Conservation (phyloP, 2,888 invertebrate species). For the Buathra laborator region DNA sequence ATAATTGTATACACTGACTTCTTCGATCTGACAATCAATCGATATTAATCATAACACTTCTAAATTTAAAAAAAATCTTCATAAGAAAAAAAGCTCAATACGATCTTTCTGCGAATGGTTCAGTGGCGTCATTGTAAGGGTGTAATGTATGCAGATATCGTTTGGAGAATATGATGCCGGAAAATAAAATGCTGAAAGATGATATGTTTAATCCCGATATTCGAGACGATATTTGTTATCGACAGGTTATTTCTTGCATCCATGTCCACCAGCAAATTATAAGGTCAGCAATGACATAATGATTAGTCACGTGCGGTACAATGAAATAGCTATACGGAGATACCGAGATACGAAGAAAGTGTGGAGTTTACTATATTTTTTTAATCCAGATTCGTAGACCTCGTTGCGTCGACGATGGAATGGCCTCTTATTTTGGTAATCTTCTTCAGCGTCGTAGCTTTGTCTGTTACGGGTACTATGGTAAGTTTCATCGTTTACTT, state of each 20-base stretch:
- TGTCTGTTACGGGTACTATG: no score
- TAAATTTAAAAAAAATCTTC: no score
- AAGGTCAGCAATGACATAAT: not conserved
- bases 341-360: no score
- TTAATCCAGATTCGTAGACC: not conserved
- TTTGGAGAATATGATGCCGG: not conserved
- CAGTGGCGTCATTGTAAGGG: not conserved
- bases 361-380: not conserved
- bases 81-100: no score
- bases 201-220: not conserved
- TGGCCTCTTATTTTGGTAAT: no score
- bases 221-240: not conserved
- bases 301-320: not conserved
- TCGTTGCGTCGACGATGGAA: no score
- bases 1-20: no score
- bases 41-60: no score
- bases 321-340: not conserved
- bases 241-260: slow-evolving; percentile 1
- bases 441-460: no score
- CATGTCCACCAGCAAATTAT: not conserved
- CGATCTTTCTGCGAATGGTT: no score
- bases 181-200: not conserved
- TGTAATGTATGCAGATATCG: not conserved
- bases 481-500: no score
- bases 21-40: no score